A percentile compares a stretch with the other conserved stretches of the same genome.
Conservation (phyloP, 2,888 invertebrate species). For the Eucera pruinosa region DNA sequence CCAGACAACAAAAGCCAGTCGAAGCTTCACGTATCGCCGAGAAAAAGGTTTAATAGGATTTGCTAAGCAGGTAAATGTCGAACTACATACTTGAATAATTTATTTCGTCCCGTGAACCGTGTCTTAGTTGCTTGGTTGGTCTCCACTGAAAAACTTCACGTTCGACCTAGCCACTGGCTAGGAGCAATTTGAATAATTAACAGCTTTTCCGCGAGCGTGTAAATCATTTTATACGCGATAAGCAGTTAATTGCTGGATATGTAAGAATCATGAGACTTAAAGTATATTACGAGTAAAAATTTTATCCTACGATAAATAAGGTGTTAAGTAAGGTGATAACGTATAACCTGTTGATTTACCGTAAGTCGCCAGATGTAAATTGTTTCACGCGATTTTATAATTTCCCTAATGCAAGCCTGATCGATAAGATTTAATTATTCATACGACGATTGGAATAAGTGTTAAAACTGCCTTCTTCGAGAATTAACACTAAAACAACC, state of each 20-base stretch:
- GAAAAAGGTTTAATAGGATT: conserved; percentile 60
- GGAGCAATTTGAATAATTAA: conserved; percentile 40
- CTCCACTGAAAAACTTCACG: conserved; percentile 41
- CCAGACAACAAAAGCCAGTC: conserved; percentile 64
- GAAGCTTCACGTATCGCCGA: conserved; percentile 59
- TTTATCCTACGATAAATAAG: neutral
- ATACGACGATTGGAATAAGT: neutral
- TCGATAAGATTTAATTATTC: neutral
- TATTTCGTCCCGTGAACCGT: conserved; percentile 43
- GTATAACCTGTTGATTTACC: too few relatives aligned
- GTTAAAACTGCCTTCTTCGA: too few relatives aligned
- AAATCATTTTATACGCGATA: conserved; percentile 12
- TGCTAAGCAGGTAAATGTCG: conserved; percentile 54
- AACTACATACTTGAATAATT: conserved; percentile 53
- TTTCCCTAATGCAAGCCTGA: neutral
- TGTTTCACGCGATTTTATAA: neutral
- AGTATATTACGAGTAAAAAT: neutral
- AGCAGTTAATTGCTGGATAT: neutral
- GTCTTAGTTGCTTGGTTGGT: neutral
- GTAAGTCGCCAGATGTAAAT: too few relatives aligned
- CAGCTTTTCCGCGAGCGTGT: conserved; percentile 24
- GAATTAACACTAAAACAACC: too few relatives aligned
- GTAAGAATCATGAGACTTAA: neutral
- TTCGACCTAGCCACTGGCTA: conserved; percentile 35
- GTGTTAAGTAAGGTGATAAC: neutral